Conservation (phyloP, 2,797 vertebrate species). For the Lindbergichthys nudifrons region DNA sequence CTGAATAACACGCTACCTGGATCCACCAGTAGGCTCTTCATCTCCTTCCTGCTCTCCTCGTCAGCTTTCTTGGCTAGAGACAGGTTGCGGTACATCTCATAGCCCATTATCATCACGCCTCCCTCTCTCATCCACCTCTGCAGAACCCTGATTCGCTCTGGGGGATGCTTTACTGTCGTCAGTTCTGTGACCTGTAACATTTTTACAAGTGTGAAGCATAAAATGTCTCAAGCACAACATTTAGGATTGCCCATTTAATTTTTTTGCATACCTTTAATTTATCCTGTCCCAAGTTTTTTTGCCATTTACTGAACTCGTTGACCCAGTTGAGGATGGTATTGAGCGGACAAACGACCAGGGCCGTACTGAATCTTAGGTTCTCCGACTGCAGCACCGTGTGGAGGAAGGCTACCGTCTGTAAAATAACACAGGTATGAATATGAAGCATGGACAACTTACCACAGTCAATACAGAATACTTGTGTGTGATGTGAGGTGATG, state of each 20-base stretch:
- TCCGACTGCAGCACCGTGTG: conserved; percentile 91
- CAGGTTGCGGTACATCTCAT: conserved; percentile 94
- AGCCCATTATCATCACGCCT: conserved; percentile 95
- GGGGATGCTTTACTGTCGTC: conserved; percentile 86
- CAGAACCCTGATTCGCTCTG: conserved; percentile 86
- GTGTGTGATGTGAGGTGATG: neutral
- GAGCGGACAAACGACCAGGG: conserved; percentile 94
- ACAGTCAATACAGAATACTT: neutral
- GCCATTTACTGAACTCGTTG: conserved; percentile 97
- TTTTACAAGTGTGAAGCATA: neutral
- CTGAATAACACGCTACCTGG: conserved; percentile 84
- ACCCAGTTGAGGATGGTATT: conserved; percentile 98
- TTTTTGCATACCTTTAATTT: conserved; percentile 87
- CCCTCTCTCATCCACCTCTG: conserved; percentile 91
- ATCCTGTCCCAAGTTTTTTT: conserved; percentile 87
- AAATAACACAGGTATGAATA: conserved; percentile 25
- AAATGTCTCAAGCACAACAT: neutral
- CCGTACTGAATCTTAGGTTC: conserved; percentile 89
- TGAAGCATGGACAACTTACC: neutral
- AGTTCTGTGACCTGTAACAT: conserved; percentile 89
- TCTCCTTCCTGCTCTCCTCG: conserved; percentile 83
- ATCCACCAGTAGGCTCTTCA: conserved; percentile 89
- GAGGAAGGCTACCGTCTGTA: conserved; percentile 95
- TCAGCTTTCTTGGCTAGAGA: conserved; percentile 85
- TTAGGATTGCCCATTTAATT: neutral